Evolutionary conservation across 2,888 invertebrate genomes (phyloP).

Genomic region (Limenitis camilla): DNA sequence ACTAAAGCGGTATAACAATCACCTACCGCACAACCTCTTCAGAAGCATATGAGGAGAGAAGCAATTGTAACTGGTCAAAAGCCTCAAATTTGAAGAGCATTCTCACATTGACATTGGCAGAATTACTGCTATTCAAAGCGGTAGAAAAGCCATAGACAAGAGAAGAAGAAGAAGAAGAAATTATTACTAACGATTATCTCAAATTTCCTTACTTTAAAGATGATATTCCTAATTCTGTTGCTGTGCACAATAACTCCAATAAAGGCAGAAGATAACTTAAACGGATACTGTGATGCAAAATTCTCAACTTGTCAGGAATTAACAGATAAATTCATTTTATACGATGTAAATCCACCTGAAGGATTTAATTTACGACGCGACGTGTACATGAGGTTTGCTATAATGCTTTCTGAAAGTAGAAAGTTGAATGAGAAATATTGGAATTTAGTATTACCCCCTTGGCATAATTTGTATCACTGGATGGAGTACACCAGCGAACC

Average conservation of each 20-base stretch:
- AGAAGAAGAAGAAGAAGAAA: no score
- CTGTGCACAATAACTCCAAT: background rate
- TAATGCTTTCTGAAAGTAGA: conserved; percentile 82
- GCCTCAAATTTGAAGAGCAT: no score
- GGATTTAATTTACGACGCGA: conserved; percentile 98
- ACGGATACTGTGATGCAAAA: conserved; percentile 7
- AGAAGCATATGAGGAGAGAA: no score
- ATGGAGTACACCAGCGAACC: conserved; percentile 71
- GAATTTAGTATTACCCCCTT: conserved; percentile 91
- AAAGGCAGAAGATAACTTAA: background rate
- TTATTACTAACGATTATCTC: no score
- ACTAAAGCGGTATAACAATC: no score
- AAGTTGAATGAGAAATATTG: conserved; percentile 67
- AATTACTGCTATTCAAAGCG: no score
- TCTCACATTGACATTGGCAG: no score
- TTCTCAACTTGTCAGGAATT: background rate
- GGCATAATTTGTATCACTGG: conserved; percentile 95
- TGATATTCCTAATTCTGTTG: no score
- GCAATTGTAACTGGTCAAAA: no score
- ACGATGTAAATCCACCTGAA: conserved; percentile 95
- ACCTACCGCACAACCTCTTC: no score
- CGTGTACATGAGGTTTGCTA: conserved; percentile 94
- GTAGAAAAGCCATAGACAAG: no score
- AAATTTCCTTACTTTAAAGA: no score
- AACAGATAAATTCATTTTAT: conserved; percentile 82